phyloP scores from a whole-genome alignment of 2,113 vertebrate genomes.

The Sorex araneus region DNA sequence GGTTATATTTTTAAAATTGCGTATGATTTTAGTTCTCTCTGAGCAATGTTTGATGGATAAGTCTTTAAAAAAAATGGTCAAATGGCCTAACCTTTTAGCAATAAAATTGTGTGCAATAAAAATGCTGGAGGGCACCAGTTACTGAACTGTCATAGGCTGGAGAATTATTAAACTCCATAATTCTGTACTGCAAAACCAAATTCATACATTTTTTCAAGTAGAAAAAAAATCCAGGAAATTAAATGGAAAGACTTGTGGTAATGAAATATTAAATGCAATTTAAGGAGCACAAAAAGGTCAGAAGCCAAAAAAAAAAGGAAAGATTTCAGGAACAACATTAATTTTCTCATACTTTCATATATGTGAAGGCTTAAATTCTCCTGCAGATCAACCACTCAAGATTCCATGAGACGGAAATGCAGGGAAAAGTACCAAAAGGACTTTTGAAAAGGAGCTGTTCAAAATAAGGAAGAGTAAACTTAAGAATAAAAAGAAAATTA shows the following conservation, averaged over 20 bases:
- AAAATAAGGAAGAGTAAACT: neutral
- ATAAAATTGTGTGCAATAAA: conserved; percentile 80
- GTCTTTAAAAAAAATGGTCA: conserved; percentile 75
- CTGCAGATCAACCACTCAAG: neutral
- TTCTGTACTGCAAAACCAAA: conserved; percentile 73
- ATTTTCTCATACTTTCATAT: conserved; percentile 66
- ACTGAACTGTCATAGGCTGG: conserved; percentile 61
- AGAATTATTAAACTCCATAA: conserved; percentile 77
- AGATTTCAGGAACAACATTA: conserved; percentile 71
- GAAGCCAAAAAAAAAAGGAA: conserved; percentile 47
- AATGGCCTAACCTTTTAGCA: conserved; percentile 78
- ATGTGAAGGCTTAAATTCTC: conserved; percentile 25
- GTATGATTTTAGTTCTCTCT: conserved; percentile 71
- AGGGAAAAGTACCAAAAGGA: neutral
- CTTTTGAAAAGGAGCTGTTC: neutral
- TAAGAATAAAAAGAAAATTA: neutral
- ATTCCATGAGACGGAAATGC: neutral
- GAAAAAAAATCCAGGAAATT: conserved; percentile 75
- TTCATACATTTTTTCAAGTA: conserved; percentile 70
- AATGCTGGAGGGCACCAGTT: conserved; percentile 73
- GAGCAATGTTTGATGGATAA: conserved; percentile 73
- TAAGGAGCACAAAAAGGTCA: conserved; percentile 81
- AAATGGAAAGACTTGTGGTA: conserved; percentile 78
- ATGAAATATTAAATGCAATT: conserved; percentile 85
- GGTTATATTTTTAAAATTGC: conserved; percentile 48